Base-by-base conservation (phyloP, 1,140 invertebrate species). In the Oreohelix idahoensis region DNA sequence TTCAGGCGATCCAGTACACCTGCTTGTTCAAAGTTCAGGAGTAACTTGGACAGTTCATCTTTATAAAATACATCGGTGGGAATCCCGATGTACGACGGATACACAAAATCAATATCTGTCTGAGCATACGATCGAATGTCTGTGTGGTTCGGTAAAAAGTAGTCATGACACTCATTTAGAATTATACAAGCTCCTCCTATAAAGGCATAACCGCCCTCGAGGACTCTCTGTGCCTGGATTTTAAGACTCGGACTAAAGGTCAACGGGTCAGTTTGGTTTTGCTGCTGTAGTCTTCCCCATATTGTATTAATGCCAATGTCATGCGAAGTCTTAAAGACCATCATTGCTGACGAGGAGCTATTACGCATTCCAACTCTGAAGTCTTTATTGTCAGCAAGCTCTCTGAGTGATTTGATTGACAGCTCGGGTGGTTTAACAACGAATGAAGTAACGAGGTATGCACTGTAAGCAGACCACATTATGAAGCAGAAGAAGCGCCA, bases 401-500 rank as follows among this genome's bases (percentile, higher is more conserved):
- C 17, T 29, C 45, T 10, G 39, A 75, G 45, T 4, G 38, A 32
- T 23, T 29, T 45, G 39, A 75, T 75, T 11, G n/a, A 10, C 38
- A 75, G 39, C 45, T 75, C 73, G 5, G 17, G 38, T 45, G 73
- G 36, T 26, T 75, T 42, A n/a, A 75, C 42, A 4, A 32, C 35
- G 42, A 42, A 75, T 5, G 38, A 32, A 29, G 73, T 75, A 4
- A 75, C 73, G 8, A 75, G 42, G 73, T 75, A 75, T 11, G 73
- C 73, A 26, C 35, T 39, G 73, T 75, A 75, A 15, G 73, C 73
- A 11, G 73, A 75, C 17, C 38, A 13, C 17, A 75, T 17, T 15
- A 75, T 75, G 73, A 75, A 75, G 11, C 73, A 75, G 73, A 49
- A 75, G 10, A 75, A 2, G n/a, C 8, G 11, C 73, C 73, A 75